Base-by-base conservation (phyloP, 1,140 invertebrate genomes). In the Formica exsecta region DNA sequence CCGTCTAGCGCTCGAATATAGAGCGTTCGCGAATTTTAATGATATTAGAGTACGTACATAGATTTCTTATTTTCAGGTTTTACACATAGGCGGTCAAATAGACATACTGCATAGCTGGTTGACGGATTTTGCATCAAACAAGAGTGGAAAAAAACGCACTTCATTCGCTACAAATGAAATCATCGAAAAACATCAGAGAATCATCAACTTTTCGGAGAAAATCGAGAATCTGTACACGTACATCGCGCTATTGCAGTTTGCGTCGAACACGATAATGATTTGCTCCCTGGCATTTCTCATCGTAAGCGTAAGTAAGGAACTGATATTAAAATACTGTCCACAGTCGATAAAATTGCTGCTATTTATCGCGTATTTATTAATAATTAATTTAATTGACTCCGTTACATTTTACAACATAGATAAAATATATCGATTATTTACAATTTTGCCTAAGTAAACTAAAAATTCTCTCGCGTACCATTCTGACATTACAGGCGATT, bases 161-260 rank as follows among this genome's bases (percentile, higher is more conserved):
- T 19, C 3, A 11, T n/a, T 44, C 11, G 44, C 16, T 16, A 71
- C 57, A 7, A 41, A 62, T 22, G 25, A 68, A 54, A 62, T 88
- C 3, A 81, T 88, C 1, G 1, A 11, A 3, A 88, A 66, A 51
- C 85, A 88, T 16, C 85, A 87, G 16, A 88, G 59, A 44, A 87
- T 87, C 19, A 66, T 88, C 44, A 51, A 65, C 6, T 74, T 88
- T 13, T 87, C 61, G 5, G 51, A 74, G 25, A 87, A 87, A 2
- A 29, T 88, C 0, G 85, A 88, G 29, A 36, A 68, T 59, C 7
- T 88, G 5, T 88, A 81, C 11, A 81, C 75, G 1, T 61, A 74
- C 6, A 88, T 88, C 3, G 77, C 85, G 7, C n/a, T 88, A 8
- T 8, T 87, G 3, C 85, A 87, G 8, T 87, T 90, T 3, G n/a